These are phyloP conservation scores for Anoplius nigerrimus DNA, from an alignment of 2,888 invertebrate genomes.

Conservation along the genomic window DNA sequence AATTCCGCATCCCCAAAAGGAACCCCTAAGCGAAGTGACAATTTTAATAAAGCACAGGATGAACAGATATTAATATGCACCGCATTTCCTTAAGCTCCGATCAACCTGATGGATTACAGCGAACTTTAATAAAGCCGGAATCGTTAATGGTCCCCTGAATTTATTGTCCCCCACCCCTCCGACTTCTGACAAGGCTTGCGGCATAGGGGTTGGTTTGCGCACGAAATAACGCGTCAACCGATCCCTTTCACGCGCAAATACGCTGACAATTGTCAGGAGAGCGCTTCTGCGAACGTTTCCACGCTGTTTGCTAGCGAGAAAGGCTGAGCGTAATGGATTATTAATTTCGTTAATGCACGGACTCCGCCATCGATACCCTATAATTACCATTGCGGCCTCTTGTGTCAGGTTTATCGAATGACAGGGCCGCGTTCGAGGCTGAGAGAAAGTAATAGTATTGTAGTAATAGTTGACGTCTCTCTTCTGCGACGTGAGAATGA, in stretches of 20 bases:
- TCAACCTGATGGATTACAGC: constrained; percentile 58
- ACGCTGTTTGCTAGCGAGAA: constrained; percentile 18
- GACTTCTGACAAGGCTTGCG: neutral
- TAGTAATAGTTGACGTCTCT: too few relatives aligned
- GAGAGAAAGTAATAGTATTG: too few relatives aligned
- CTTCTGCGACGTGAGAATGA: too few relatives aligned
- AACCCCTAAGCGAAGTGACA: too few relatives aligned
- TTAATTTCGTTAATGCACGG: constrained; percentile 49
- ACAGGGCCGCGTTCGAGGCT: too few relatives aligned
- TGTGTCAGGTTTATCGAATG: too few relatives aligned
- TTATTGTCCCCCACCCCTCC: constrained; percentile 31
- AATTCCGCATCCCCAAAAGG: too few relatives aligned
- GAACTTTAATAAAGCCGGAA: constrained; percentile 52
- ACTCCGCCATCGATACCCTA: too few relatives aligned
- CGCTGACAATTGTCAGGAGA: neutral
- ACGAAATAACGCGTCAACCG: neutral
- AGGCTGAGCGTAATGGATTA: constrained; percentile 35
- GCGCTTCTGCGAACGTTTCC: neutral
- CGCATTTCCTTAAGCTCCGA: constrained; percentile 49
- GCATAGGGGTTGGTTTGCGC: too few relatives aligned
- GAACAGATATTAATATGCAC: too few relatives aligned
- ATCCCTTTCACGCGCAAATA: constrained; percentile 29
- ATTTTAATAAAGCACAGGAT: too few relatives aligned
- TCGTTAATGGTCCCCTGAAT: constrained; percentile 47
- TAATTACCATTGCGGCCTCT: too few relatives aligned